A percentile compares a stretch with the other conserved stretches of the same genome.
These are phyloP conservation scores for Seriola quinqueradiata DNA, from an alignment of 2,113 vertebrate genomes.

Conservation along the genomic window DNA sequence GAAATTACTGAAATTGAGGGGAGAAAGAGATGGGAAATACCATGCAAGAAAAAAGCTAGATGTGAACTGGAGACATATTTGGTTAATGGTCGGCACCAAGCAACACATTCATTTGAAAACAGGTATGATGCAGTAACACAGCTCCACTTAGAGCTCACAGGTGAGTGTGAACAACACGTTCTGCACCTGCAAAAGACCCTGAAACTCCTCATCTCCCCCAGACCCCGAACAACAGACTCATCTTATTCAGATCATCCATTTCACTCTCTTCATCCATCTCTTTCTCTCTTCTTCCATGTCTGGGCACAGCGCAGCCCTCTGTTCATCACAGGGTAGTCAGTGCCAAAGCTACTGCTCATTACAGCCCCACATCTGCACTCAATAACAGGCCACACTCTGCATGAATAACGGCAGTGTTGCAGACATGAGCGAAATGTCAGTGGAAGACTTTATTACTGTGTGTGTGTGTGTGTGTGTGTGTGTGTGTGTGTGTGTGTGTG, in stretches of 20 bases:
- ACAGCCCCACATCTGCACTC: conserved; percentile 83
- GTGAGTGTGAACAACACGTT: conserved; percentile 39
- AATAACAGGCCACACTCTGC: conserved; percentile 77
- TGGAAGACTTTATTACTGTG: conserved; percentile 78
- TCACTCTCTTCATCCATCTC: conserved; percentile 51
- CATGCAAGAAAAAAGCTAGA: not conserved
- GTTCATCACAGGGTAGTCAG: conserved; percentile 66
- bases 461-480: too few relatives aligned
- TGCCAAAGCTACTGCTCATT: conserved; percentile 77
- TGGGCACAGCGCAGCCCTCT: conserved; percentile 68
- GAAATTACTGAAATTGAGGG: not conserved
- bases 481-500: conserved; percentile 33
- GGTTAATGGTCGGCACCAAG: not conserved
- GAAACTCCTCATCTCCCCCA: not conserved
- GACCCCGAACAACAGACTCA: conserved; percentile 39
- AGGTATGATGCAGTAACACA: conserved; percentile 9
- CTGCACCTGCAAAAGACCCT: conserved; percentile 73
- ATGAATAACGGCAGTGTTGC: conserved; percentile 83
- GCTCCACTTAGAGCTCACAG: conserved; percentile 48
- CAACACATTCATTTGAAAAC: not conserved
- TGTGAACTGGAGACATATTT: not conserved
- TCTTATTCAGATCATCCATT: conserved; percentile 47
- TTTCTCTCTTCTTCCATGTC: conserved; percentile 33
- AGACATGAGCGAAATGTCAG: conserved; percentile 81
- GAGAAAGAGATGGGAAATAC: not conserved